Evolutionary conservation across 2,888 invertebrate genomes (phyloP).

Genomic region (Prionchulus punctatus): DNA sequence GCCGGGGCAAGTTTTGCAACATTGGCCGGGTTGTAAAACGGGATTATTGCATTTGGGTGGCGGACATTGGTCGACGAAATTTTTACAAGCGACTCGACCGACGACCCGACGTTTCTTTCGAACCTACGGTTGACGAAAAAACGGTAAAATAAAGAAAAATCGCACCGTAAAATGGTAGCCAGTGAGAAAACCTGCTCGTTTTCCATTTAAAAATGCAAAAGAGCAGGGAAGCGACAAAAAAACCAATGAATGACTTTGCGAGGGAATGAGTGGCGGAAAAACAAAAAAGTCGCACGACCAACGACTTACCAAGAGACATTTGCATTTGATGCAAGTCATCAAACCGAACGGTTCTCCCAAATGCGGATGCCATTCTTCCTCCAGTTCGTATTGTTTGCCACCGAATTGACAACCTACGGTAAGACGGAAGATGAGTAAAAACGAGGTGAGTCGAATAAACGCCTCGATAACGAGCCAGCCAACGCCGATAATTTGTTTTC

Average conservation of each 20-base stretch:
- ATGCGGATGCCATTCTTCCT: conserved; percentile 78
- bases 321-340: conserved; percentile 86
- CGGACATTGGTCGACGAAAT: conserved; percentile 79
- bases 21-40: conserved; percentile 60
- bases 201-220: not conserved
- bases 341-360: conserved; percentile 80
- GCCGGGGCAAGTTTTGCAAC: conserved; percentile 79
- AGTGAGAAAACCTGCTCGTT: not conserved
- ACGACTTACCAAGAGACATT: conserved; percentile 80
- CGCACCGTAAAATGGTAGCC: not conserved
- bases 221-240: conserved; percentile 16
- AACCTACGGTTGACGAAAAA: not conserved
- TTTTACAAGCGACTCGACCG: conserved; percentile 72
- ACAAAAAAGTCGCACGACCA: not conserved
- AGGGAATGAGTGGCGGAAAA: too few relatives aligned
- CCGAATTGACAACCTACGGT: conserved; percentile 73
- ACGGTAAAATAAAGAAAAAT: not conserved
- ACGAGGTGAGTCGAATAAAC: too few relatives aligned
- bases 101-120: conserved; percentile 62
- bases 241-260: conserved; percentile 19
- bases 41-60: conserved; percentile 70
- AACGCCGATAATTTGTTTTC: too few relatives aligned
- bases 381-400: conserved; percentile 65
- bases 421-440: not conserved
- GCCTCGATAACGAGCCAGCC: too few relatives aligned